Evolutionary conservation across 1,140 invertebrate species (phyloP).

Genomic region (Drosophila ercepeae): DNA sequence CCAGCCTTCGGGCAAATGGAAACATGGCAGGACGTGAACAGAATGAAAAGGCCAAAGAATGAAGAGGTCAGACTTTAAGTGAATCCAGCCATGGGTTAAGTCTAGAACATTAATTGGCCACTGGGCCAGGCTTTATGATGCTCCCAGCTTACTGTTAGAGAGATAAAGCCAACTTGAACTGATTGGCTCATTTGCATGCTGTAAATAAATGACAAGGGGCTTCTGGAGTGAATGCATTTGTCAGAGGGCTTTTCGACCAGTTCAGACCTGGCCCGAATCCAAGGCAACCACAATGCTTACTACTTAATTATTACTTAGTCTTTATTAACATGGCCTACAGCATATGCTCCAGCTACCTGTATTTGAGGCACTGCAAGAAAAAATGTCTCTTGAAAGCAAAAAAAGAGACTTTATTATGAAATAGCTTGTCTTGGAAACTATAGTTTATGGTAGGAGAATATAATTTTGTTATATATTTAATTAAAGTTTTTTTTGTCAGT

Average conservation of each 20-base stretch:
- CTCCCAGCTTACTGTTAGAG: not conserved
- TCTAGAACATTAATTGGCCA: not conserved
- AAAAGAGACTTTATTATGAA: too few species aligned
- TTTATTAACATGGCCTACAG: constrained; percentile 44
- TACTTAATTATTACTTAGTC: constrained; percentile 58
- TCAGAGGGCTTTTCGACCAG: not conserved
- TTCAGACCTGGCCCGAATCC: not conserved
- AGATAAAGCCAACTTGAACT: not conserved
- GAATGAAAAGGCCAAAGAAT: constrained; percentile 10
- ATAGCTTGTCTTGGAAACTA: not conserved
- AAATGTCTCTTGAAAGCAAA: too few species aligned
- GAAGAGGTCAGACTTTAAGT: constrained; percentile 24
- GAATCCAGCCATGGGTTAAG: not conserved
- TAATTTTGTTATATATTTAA: not conserved
- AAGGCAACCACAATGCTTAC: constrained; percentile 32
- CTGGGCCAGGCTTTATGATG: not conserved
- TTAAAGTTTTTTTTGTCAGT: not conserved
- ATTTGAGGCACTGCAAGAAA: constrained; percentile 1
- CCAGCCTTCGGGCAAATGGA: not conserved
- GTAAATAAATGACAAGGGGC: constrained; percentile 34
- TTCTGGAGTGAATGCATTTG: constrained; percentile 20
- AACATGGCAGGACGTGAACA: constrained; percentile 17
- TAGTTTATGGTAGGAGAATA: too few species aligned
- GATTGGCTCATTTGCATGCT: constrained; percentile 48
- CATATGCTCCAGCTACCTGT: constrained; percentile 3